Evolutionary conservation across 2,888 invertebrate species (phyloP).

Genomic region (Cloeon dipterum): DNA sequence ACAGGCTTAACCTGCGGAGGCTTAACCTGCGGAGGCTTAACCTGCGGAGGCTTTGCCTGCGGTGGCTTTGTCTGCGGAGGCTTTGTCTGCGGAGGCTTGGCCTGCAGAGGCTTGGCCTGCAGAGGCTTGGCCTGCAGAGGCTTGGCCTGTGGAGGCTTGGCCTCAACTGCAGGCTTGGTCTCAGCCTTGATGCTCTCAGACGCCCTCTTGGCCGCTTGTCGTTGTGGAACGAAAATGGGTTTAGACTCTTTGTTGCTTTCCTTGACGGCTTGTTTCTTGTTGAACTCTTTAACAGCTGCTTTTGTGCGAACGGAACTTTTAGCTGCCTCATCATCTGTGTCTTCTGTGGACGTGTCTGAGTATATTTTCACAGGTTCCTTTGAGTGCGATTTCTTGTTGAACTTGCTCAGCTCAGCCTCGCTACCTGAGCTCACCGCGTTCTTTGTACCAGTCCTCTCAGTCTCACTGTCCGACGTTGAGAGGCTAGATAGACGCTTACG

Average conservation of each 20-base stretch:
- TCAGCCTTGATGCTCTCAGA: conserved; percentile 52
- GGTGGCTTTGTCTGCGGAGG: too few relatives aligned
- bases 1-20: too few relatives aligned
- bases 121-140: too few relatives aligned
- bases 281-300: conserved; percentile 65
- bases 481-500: too few relatives aligned
- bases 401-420: too few relatives aligned
- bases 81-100: too few relatives aligned
- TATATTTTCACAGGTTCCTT: too few relatives aligned
- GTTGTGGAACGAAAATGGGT: conserved; percentile 68
- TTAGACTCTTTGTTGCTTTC: conserved; percentile 27
- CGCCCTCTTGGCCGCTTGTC: conserved; percentile 78
- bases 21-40: conserved; percentile 4
- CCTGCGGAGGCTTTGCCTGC: conserved; percentile 7
- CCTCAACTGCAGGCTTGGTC: conserved; percentile 18
- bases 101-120: too few relatives aligned
- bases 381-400: too few relatives aligned
- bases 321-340: conserved; percentile 43
- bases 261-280: conserved; percentile 26
- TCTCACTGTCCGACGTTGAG: conserved; percentile 5
- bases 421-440: too few relatives aligned
- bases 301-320: conserved; percentile 43
- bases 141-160: conserved; percentile 14
- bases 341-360: conserved; percentile 13
- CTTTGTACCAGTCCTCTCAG: conserved; percentile 25